A percentile compares a stretch with the other conserved stretches of the same genome.
These are phyloP conservation scores for Marmota flaviventris DNA, from an alignment of 2,113 vertebrate species.

Conservation along the genomic window DNA sequence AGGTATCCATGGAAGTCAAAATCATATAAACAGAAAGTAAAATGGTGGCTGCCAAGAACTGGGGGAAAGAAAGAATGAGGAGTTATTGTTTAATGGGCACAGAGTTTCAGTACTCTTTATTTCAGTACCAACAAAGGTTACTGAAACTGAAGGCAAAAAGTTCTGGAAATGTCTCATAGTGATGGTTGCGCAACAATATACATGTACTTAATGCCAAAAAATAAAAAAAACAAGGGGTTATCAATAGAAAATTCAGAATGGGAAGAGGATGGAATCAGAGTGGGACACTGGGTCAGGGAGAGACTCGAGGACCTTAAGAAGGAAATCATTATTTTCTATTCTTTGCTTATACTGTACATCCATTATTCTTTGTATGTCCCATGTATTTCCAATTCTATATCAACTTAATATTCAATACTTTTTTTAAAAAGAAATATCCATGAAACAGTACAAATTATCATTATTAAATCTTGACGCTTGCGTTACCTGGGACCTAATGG, in stretches of 20 bases:
- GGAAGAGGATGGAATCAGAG: not conserved
- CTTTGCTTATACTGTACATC: not conserved
- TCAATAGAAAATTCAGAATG: not conserved
- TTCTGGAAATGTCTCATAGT: not conserved
- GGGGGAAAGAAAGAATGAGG: not conserved
- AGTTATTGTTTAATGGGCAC: not conserved
- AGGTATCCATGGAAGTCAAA: not conserved
- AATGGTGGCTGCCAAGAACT: not conserved
- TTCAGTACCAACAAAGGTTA: not conserved
- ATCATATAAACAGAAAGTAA: not conserved
- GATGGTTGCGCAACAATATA: not conserved
- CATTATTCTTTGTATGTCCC: not conserved
- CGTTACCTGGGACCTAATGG: not conserved
- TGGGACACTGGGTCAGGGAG: not conserved
- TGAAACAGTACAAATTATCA: not conserved
- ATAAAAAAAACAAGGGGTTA: not conserved
- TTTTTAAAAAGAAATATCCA: not conserved
- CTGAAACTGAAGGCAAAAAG: not conserved
- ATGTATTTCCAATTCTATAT: not conserved
- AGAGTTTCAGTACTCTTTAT: not conserved
- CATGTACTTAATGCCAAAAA: not conserved
- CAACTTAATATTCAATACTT: slow-evolving; percentile 4
- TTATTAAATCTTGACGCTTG: not conserved
- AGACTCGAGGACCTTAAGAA: not conserved
- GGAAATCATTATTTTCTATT: not conserved